Conservation (phyloP, 2,797 vertebrate species). For the Avahi laniger region DNA sequence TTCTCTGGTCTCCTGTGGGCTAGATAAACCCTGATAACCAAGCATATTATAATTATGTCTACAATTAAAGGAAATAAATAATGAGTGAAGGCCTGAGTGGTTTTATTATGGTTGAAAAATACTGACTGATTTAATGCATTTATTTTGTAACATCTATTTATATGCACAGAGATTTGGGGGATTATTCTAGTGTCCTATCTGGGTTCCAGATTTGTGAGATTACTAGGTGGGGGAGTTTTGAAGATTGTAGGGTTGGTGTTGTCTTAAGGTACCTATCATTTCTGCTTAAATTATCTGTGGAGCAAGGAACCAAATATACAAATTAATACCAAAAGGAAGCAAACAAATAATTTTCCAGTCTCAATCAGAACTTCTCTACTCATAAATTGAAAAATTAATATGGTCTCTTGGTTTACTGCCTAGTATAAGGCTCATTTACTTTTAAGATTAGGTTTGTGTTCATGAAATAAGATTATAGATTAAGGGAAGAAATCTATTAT, state of each 20-base stretch:
- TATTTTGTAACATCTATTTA: not conserved
- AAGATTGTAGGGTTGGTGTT: not conserved
- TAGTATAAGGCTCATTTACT: not conserved
- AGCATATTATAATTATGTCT: slow-evolving; percentile 22
- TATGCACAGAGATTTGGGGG: not conserved
- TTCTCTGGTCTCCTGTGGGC: not conserved
- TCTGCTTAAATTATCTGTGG: not conserved
- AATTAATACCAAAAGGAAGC: not conserved
- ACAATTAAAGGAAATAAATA: slow-evolving; percentile 59
- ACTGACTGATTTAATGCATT: not conserved
- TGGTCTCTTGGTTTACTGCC: not conserved
- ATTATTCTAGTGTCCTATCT: not conserved
- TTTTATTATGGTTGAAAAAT: slow-evolving; percentile 11
- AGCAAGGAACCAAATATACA: not conserved
- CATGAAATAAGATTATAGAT: not conserved
- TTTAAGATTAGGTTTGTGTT: not conserved
- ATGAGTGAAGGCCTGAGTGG: not conserved
- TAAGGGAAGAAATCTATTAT: not conserved
- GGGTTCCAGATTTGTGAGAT: not conserved
- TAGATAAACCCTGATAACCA: slow-evolving; percentile 31
- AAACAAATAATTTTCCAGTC: not conserved
- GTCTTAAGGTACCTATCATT: not conserved
- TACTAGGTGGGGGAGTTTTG: not conserved
- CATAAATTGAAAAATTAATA: not conserved
- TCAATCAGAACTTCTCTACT: not conserved